These are phyloP conservation scores for Mesorhabditis spiculigera DNA, from an alignment of 2,888 invertebrate species.

Conservation along the genomic window DNA sequence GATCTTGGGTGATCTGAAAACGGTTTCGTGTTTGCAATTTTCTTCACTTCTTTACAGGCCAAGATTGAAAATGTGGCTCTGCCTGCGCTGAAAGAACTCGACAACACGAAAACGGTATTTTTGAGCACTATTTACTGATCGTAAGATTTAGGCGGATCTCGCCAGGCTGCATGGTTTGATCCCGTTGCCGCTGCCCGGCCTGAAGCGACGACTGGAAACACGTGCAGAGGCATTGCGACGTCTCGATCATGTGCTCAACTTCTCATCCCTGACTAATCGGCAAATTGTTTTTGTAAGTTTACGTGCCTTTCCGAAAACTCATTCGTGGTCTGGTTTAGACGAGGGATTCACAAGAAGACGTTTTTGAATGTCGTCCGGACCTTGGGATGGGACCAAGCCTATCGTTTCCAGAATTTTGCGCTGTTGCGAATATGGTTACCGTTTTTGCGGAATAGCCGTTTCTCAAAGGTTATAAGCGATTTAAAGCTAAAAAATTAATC, in stretches of 20 bases:
- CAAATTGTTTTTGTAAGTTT: constrained; percentile 35
- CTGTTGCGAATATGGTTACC: too few relatives aligned
- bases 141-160: constrained; percentile 7
- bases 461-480: too few relatives aligned
- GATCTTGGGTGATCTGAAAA: constrained; percentile 11
- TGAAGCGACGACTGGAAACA: constrained; percentile 18
- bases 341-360: too few relatives aligned
- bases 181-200: constrained; percentile 21
- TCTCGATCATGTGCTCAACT: constrained; percentile 14
- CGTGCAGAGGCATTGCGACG: constrained; percentile 18
- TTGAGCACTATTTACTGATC: not conserved
- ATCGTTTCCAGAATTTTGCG: too few relatives aligned
- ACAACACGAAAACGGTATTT: constrained; percentile 15
- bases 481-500: too few relatives aligned
- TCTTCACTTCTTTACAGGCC: constrained; percentile 11
- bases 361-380: too few relatives aligned
- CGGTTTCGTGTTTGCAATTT: not conserved
- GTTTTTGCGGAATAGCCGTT: too few relatives aligned
- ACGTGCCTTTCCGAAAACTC: too few relatives aligned
- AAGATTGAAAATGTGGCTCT: constrained; percentile 13
- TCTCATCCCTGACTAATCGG: constrained; percentile 25
- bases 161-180: constrained; percentile 14
- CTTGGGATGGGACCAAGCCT: too few relatives aligned
- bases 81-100: constrained; percentile 16
- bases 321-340: too few relatives aligned